Base-by-base conservation (phyloP, 1,140 invertebrate species). In the Battus philenor region DNA sequence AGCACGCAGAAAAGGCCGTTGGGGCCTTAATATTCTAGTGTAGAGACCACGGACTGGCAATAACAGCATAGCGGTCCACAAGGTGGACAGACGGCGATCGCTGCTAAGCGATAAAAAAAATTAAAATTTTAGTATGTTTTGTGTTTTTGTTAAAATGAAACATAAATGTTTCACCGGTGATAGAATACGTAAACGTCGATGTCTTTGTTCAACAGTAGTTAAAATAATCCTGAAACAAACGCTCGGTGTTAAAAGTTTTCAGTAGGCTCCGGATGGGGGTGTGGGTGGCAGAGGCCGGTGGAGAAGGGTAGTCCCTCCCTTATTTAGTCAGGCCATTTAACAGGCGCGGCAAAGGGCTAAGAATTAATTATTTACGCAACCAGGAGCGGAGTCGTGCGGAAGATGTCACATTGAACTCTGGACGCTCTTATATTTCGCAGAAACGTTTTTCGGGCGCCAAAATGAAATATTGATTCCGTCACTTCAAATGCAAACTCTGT, bases 261-360 rank as follows among this genome's bases (percentile, higher is more conserved):
- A 65, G 60, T 51, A 51, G 44, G 44, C 50, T 46, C 50, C 56
- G 57, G 46, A 22, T 27, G 53, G 54, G 33, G 47, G 47, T 34
- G 33, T 18, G 29, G 22, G 26, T 18, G 29, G 22, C 20, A 45
- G 22, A 60, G 54, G 53, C 51, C 29, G 59, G 49, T 15, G 49
- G 46, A 33, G 54, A 29, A 47, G 52, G 54, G 50, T 52, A 59
- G 56, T 47, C 65, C 68, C 67, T 54, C 68, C 76, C 72, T 74
- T 77, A 75, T 80, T 80, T 80, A 77, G 73, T 72, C 71, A 75
- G 59, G 61, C 65, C 69, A 74, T 80, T 80, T 73, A 71, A 67
- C 73, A 73, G 59, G 67, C 68, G 62, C 68, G 61, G 64, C 69
- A 77, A 77, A 80, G 71, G 76, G 71, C 73, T 77, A 64, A 55